Evolutionary conservation across 2,797 vertebrate species (phyloP).

Genomic region (Cyprinella venusta): DNA sequence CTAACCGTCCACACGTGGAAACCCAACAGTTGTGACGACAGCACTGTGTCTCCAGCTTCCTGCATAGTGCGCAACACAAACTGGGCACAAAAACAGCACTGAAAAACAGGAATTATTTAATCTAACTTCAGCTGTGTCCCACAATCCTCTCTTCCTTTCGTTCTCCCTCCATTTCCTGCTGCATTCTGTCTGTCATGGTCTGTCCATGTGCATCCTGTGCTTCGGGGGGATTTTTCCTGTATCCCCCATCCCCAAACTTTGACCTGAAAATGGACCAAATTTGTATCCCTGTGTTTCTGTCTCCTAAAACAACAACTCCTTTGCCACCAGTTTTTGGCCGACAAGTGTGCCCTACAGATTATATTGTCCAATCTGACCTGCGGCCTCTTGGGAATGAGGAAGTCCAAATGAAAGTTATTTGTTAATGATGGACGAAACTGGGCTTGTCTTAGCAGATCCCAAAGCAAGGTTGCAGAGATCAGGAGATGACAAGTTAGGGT

Average conservation of each 20-base stretch:
- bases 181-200: conserved; percentile 70
- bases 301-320: conserved; percentile 10
- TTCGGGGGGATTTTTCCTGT: conserved; percentile 54
- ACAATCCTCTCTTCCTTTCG: conserved; percentile 69
- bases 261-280: background rate
- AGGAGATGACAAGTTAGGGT: background rate
- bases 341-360: background rate
- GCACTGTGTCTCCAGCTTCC: conserved; percentile 11
- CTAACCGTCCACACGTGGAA: background rate
- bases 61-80: background rate
- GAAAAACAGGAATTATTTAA: conserved; percentile 60
- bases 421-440: background rate
- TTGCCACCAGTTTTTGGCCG: conserved; percentile 7
- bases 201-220: conserved; percentile 82
- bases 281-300: background rate
- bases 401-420: background rate
- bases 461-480: background rate
- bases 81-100: background rate
- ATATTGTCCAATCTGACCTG: background rate
- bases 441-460: conserved; percentile 2
- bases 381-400: background rate
- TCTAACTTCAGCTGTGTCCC: conserved; percentile 55
- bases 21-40: background rate
- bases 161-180: conserved; percentile 78
- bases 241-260: background rate